Base-by-base conservation (phyloP, 2,888 invertebrate species). In the Drosophila incognita region DNA sequence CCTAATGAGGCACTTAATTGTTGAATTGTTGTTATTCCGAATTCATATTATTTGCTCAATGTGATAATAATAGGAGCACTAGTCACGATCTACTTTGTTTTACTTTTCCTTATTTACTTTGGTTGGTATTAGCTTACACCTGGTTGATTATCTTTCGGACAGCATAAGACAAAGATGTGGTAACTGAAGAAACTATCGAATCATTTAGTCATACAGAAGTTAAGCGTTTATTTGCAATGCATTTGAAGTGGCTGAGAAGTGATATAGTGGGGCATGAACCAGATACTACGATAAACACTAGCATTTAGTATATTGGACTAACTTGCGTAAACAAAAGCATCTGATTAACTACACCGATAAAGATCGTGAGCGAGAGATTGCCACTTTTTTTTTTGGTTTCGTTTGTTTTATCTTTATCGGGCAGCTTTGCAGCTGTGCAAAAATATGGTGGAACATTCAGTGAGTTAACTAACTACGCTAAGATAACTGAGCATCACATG, bases 1-100 rank as follows among this genome's bases (percentile, higher is more conserved):
- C 64, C 49, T 65, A 78, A 81, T 81, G 76, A 76, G 64, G 54
- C 66, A 66, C 74, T 74, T 57, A 77, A 64, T 59, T 67, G 67
- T 61, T 51, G 31, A 59, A 64, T 27, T 54, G 33, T 48, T 52
- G 35, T 24, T 27, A 21, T 18, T 35, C 13, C n/a, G 13, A 40
- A 51, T 51, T 51, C 18, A 27, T 52, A 65, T 52, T 65, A 52
- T 65, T 65, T 65, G 51, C 65, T 8, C 65, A 65, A 65, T 42
- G 51, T 51, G 65, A 51, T 33, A 46, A 58, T 64, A 51, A 65
- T 40, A 27, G 24, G 38, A 49, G 40, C 27, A 2, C 7, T 3
- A 8, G 13, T 8, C 46, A 24, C 24, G 46, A 24, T 15, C 21
- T 4, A 46, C 42, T 21, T 46, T 4, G 18, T 21, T 21, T 42